Base-by-base conservation (phyloP, 2,113 vertebrate species). In the Leptodactylus fuscus region DNA sequence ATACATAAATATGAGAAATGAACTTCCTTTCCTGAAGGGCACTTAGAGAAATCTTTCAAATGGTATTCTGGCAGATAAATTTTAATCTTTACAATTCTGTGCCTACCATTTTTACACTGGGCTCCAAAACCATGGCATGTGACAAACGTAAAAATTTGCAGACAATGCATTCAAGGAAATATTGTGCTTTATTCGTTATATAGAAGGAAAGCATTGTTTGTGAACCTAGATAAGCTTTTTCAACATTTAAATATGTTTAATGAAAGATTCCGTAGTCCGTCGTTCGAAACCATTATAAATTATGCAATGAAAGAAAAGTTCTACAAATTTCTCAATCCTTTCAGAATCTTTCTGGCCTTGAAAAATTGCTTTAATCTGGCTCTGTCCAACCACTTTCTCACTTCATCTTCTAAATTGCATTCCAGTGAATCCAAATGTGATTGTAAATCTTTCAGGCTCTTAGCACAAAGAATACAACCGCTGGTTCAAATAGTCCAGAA, bases 321-420 rank as follows among this genome's bases (percentile, higher is more conserved):
- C 20, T 76, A 76, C 69, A 51, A 55, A 71, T 74, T 83, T 74
- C 69, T 70, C 71, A 62, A 18, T 67, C 82, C 38, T 85, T 79
- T 67, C 51, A 58, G 58, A 84, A 62, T 76, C 55, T 34, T 76
- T 77, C 82, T 74, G 60, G 82, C 48, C 73, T 79, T 85, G 83
- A 85, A 85, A 85, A 65, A 85, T 85, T 85, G 62, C 83, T 85
- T 78, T 85, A 85, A 85, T 85, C 83, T 85, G 74, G 75, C 60
- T 79, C 62, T 85, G 83, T 85, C 83, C 83, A 70, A 85, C 44
- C 51, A 79, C 74, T 85, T 85, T 85, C 73, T 70, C 75, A 85
- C 83, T 85, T 85, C 58, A 79, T 79, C 83, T 85, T 79, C 32
- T 79, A 77, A 78, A 85, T 85, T 85, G 83, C 83, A 85, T 85